Conservation (phyloP, 2,888 invertebrate genomes). For the Oithona nana region DNA sequence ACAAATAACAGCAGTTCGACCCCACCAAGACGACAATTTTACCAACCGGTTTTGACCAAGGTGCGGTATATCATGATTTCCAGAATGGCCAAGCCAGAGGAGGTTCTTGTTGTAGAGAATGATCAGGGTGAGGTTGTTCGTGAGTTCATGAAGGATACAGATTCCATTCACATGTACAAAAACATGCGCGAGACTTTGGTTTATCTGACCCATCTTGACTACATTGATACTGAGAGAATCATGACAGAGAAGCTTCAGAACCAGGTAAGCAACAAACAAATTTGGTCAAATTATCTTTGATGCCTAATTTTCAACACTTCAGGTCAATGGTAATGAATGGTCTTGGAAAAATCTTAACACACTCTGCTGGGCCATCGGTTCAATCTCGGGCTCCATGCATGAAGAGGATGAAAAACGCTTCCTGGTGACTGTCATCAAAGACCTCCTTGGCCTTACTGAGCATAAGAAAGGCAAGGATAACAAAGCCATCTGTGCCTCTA, state of each 20-base stretch:
- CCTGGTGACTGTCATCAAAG: slow-evolving; percentile 94
- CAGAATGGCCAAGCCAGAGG: slow-evolving; percentile 98
- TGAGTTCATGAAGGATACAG: slow-evolving; percentile 99
- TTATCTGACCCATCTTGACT: slow-evolving; percentile 95
- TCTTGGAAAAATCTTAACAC: slow-evolving; percentile 99
- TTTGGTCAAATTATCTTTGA: too few relatives aligned
- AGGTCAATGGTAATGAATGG: slow-evolving; percentile 90
- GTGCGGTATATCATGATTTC: slow-evolving; percentile 89
- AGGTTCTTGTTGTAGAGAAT: slow-evolving; percentile 97
- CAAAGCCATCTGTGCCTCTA: slow-evolving; percentile 98
- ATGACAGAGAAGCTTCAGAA: slow-evolving; percentile 97
- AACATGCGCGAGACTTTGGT: slow-evolving; percentile 97
- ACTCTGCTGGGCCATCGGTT: slow-evolving; percentile 97
- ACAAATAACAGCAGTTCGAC: slow-evolving; percentile 23
- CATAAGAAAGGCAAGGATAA: slow-evolving; percentile 98
- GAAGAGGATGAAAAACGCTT: slow-evolving; percentile 99
- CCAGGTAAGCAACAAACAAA: too few relatives aligned
- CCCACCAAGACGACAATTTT: slow-evolving; percentile 44
- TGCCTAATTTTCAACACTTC: slow-evolving; percentile 13
- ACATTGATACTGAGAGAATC: slow-evolving; percentile 87
- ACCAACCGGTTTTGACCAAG: slow-evolving; percentile 60
- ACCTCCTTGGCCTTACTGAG: slow-evolving; percentile 86
- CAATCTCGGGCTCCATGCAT: slow-evolving; percentile 94
- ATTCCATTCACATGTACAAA: slow-evolving; percentile 96
- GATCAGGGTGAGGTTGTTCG: slow-evolving; percentile 98